phyloP scores from a whole-genome alignment of 2,113 vertebrate genomes.

The Phrynocephalus versicolor region DNA sequence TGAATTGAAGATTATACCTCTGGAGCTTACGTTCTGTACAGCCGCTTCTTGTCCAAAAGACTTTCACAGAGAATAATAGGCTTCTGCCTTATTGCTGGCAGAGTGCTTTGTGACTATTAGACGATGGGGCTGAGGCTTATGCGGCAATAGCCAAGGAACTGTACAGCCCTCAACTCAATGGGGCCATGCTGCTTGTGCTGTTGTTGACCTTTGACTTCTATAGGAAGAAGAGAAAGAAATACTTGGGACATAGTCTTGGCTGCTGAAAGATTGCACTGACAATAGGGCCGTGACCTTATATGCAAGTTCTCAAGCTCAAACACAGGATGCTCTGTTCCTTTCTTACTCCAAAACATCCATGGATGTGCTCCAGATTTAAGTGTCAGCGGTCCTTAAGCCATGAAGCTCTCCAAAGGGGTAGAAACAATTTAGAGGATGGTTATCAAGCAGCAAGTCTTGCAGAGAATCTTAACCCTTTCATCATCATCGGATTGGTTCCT shows the following conservation, averaged over 20 bases:
- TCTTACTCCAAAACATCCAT: background rate
- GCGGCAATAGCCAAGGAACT: background rate
- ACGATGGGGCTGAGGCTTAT: background rate
- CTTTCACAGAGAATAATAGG: background rate
- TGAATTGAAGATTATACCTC: background rate
- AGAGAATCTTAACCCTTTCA: background rate
- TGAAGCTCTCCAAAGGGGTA: background rate
- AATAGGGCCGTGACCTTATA: background rate
- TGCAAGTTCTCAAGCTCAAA: too few species aligned
- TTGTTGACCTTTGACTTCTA: background rate
- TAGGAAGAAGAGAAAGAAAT: background rate
- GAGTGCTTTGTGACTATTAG: constrained; percentile 14
- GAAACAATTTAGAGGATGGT: background rate
- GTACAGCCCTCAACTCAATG: background rate
- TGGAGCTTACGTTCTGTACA: background rate
- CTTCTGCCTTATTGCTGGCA: background rate
- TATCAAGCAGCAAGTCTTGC: background rate
- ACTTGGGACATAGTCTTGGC: background rate
- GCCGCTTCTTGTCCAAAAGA: background rate
- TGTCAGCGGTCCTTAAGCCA: background rate
- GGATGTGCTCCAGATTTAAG: background rate
- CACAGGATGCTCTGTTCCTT: background rate
- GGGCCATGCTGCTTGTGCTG: background rate
- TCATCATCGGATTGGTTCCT: too few species aligned
- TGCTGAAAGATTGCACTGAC: background rate